Base-by-base conservation (phyloP, 1,140 invertebrate genomes). In the Whitmania pigra region DNA sequence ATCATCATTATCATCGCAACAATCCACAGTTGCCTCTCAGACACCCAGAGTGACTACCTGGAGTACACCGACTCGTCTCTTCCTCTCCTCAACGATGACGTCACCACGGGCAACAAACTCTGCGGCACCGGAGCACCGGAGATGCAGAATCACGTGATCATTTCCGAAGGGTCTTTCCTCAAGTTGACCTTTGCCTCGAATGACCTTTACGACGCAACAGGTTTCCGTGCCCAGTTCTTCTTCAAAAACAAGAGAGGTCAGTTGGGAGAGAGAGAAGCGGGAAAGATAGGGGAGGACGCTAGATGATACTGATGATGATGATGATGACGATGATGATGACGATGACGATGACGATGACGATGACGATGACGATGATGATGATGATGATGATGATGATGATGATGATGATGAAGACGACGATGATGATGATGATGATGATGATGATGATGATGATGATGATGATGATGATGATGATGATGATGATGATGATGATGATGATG, bases 181-280 rank as follows among this genome's bases (percentile, higher is more conserved):
- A 87, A 93, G 75, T 90, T 97, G 18, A 92, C 92, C 9, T 95
- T 97, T 83, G 86, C 89, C 76, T 93, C 93, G 4, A 97, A 97
- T 81, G 90, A 93, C 79, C 86, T 91, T 67, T 88, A 94, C 73
- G 94, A 97, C 79, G 91, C 88, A 7, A 92, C 89, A 53, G 94
- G 94, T 66, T 97, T 97, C 81, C 89, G 91, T 78, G 93, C 92
- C 0, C 88, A 87, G 73, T 88, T 87, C 73, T 97, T 93, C 82
- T 95, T 94, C 29, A 25, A 31, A 20, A 63, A 63, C 22, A 63
- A 63, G 57, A 17, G 20, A 63, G 57, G 29, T 22, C 18, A 7
- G 29, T 15, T 25, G 57, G 22, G 11, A 31, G 57, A 63, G 11
- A 63, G 29, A 18, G 57, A 63, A 17, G 17, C 9, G 20, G 22